Conservation (phyloP, 2,797 vertebrate species). For the Tapera naevia region DNA sequence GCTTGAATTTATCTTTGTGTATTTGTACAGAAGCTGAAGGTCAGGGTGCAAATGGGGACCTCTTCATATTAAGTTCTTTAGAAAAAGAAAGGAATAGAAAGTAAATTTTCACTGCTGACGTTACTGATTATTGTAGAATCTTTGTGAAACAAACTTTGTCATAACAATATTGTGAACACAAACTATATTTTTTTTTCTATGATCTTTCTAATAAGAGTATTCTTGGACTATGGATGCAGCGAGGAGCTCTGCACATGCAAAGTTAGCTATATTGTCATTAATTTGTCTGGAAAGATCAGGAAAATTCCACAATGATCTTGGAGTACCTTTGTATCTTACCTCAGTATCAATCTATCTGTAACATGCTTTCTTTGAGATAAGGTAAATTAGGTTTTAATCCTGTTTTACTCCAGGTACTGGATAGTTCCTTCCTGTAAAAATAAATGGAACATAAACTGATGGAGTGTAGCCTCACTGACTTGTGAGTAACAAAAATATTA, state of each 20-base stretch:
- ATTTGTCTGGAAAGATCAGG: background rate
- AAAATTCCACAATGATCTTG: background rate
- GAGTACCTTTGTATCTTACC: background rate
- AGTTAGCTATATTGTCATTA: background rate
- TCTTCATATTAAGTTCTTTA: background rate
- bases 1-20: background rate
- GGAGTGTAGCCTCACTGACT: background rate
- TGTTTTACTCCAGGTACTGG: background rate
- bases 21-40: background rate
- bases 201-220: background rate
- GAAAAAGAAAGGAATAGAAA: background rate
- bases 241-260: background rate
- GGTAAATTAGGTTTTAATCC: conserved; percentile 15
- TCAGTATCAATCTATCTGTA: background rate
- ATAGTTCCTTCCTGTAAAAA: background rate
- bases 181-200: background rate
- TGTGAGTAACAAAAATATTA: background rate
- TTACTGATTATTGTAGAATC: background rate
- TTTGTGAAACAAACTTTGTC: background rate
- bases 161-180: background rate
- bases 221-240: background rate
- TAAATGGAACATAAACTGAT: background rate
- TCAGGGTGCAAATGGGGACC: background rate
- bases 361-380: background rate
- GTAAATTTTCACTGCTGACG: background rate